phyloP scores from a whole-genome alignment of 1,140 invertebrate species.

The Papilio aristodemus region DNA sequence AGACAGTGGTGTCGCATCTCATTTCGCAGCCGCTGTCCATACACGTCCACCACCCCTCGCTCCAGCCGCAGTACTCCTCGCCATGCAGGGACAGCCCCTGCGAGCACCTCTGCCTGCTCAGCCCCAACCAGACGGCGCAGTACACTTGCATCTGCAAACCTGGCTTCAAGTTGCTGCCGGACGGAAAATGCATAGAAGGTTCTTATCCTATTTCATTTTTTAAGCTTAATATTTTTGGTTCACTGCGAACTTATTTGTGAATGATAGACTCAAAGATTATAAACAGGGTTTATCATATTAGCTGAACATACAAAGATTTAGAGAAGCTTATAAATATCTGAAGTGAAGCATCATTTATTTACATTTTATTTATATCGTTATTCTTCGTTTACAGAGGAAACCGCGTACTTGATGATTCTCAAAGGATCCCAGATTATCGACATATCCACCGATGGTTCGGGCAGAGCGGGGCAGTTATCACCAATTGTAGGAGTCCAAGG shows the following conservation, averaged over 20 bases:
- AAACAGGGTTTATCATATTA: too few relatives aligned
- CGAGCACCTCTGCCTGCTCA: conserved; percentile 95
- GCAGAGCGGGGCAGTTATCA: conserved; percentile 88
- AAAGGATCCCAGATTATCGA: conserved; percentile 94
- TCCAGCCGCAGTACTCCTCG: conserved; percentile 93
- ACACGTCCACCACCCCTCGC: conserved; percentile 94
- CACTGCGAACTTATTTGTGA: too few relatives aligned
- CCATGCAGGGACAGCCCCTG: conserved; percentile 91
- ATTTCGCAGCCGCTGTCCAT: conserved; percentile 97
- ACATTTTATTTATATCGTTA: conserved; percentile 37
- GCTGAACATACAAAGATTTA: too few relatives aligned
- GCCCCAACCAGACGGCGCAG: conserved; percentile 84
- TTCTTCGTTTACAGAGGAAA: conserved; percentile 85
- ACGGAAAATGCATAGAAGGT: conserved; percentile 88
- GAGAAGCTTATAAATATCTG: conserved; percentile 22
- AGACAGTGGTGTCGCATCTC: conserved; percentile 95
- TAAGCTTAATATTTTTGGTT: conserved; percentile 19
- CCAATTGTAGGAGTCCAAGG: conserved; percentile 95
- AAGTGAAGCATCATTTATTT: conserved; percentile 28
- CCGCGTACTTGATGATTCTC: conserved; percentile 94
- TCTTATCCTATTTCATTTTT: conserved; percentile 30
- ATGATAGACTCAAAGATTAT: too few relatives aligned
- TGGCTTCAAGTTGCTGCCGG: conserved; percentile 86
- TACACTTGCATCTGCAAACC: conserved; percentile 96
- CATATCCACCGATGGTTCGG: conserved; percentile 88